Conservation (phyloP, 2,888 invertebrate genomes). For the Papilio elwesi region DNA sequence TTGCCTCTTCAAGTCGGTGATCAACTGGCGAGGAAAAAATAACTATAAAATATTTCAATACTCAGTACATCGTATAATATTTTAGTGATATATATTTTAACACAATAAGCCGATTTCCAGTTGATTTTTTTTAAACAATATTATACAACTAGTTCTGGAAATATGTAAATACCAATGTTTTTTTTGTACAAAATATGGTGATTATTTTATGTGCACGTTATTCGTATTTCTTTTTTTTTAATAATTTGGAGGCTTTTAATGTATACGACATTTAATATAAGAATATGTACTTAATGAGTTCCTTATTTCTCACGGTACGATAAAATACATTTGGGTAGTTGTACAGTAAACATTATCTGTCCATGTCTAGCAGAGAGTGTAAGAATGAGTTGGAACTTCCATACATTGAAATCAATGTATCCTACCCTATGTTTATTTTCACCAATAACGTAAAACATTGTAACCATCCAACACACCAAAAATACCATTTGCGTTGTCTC, state of each 20-base stretch:
- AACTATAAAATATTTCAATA: background rate
- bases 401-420: background rate
- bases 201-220: slow-evolving; percentile 66
- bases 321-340: slow-evolving; percentile 62
- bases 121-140: slow-evolving; percentile 46
- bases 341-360: slow-evolving; percentile 49
- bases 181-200: slow-evolving; percentile 62
- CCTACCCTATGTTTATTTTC: no score
- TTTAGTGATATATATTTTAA: slow-evolving; percentile 28
- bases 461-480: no score
- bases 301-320: slow-evolving; percentile 64
- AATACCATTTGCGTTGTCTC: no score
- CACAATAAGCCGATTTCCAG: background rate
- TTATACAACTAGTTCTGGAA: slow-evolving; percentile 30
- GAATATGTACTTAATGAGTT: slow-evolving; percentile 82
- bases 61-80: slow-evolving; percentile 17
- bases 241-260: slow-evolving; percentile 82
- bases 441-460: background rate
- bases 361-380: background rate
- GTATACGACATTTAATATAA: slow-evolving; percentile 81
- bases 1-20: no score
- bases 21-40: no score
- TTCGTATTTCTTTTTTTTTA: slow-evolving; percentile 68
- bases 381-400: background rate
- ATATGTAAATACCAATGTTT: slow-evolving; percentile 40